These are phyloP conservation scores for Agrotis segetum DNA, from an alignment of 2,888 invertebrate genomes.

Conservation along the genomic window DNA sequence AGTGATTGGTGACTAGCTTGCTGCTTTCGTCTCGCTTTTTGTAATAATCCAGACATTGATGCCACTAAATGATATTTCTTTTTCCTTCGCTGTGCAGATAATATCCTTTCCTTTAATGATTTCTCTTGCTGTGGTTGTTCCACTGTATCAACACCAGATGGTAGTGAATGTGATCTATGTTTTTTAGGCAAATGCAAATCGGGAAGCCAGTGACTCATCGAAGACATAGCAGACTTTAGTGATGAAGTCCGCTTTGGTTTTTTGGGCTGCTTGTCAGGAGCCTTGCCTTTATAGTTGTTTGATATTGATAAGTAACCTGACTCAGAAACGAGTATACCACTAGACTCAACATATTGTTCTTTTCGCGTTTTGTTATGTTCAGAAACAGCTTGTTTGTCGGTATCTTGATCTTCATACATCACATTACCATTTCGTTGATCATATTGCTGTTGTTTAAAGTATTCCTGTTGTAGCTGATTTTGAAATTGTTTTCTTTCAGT, in stretches of 20 bases:
- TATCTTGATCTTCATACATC: conserved; percentile 81
- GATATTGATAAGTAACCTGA: conserved; percentile 95
- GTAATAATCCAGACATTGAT: conserved; percentile 96
- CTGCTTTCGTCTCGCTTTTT: conserved; percentile 95
- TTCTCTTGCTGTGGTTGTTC: conserved; percentile 88
- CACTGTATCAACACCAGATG: conserved; percentile 92
- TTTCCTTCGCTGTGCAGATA: conserved; percentile 92
- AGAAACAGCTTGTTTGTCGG: conserved; percentile 77
- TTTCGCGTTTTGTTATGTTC: conserved; percentile 81
- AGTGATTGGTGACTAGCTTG: conserved; percentile 92
- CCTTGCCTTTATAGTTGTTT: conserved; percentile 91
- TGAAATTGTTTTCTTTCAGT: conserved; percentile 90
- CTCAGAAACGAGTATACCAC: conserved; percentile 93
- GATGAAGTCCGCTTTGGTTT: conserved; percentile 94
- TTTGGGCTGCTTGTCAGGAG: conserved; percentile 91
- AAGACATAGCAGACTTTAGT: conserved; percentile 95
- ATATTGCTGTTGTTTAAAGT: conserved; percentile 89
- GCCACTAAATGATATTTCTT: conserved; percentile 95
- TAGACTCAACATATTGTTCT: conserved; percentile 86
- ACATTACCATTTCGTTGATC: conserved; percentile 88
- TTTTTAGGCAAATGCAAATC: conserved; percentile 95
- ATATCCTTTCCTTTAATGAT: conserved; percentile 85
- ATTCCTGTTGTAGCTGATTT: conserved; percentile 90
- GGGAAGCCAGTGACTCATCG: conserved; percentile 95
- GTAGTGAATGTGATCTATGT: conserved; percentile 95